phyloP scores from a whole-genome alignment of 92 coral and sea anemone species.

The Zoanthus sansibaricus region DNA sequence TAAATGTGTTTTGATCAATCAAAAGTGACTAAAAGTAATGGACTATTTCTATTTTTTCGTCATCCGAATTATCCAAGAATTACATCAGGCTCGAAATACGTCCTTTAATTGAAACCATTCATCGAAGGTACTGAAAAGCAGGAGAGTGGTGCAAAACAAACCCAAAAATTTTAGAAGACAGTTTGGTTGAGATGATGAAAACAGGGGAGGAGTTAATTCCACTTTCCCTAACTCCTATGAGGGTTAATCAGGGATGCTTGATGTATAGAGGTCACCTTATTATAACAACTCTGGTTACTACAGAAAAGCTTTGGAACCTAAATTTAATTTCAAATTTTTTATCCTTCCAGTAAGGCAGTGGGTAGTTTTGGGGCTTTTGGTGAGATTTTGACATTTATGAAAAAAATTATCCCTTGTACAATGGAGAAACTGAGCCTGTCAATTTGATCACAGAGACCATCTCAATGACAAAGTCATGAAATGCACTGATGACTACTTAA shows the following conservation, averaged over 20 bases:
- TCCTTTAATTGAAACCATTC: too few species aligned
- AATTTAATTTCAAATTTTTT: slow-evolving; percentile 30
- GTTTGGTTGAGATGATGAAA: slow-evolving; percentile 9
- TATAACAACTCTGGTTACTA: slow-evolving; percentile 14
- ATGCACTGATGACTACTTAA: slow-evolving; percentile 36
- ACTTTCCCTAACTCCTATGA: background rate
- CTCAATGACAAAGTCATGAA: background rate
- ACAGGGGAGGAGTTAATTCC: slow-evolving; percentile 16
- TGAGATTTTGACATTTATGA: background rate
- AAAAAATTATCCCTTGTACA: background rate
- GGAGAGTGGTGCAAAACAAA: background rate
- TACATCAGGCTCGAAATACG: too few species aligned
- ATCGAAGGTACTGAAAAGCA: background rate
- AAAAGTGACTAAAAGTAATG: too few species aligned
- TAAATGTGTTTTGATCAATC: too few species aligned
- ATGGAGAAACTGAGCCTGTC: slow-evolving; percentile 7
- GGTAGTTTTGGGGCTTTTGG: background rate
- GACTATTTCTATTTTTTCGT: too few species aligned
- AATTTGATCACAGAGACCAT: slow-evolving; percentile 9
- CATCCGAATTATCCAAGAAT: too few species aligned
- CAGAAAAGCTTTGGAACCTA: slow-evolving; percentile 25
- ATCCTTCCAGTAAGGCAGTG: slow-evolving; percentile 18
- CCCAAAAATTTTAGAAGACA: background rate
- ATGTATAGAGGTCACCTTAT: background rate
- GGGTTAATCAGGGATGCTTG: background rate